Percentiles rank a stretch among this genome's conserved stretches.
Conservation (phyloP, 2,888 invertebrate genomes). For the Acronicta aceris region DNA sequence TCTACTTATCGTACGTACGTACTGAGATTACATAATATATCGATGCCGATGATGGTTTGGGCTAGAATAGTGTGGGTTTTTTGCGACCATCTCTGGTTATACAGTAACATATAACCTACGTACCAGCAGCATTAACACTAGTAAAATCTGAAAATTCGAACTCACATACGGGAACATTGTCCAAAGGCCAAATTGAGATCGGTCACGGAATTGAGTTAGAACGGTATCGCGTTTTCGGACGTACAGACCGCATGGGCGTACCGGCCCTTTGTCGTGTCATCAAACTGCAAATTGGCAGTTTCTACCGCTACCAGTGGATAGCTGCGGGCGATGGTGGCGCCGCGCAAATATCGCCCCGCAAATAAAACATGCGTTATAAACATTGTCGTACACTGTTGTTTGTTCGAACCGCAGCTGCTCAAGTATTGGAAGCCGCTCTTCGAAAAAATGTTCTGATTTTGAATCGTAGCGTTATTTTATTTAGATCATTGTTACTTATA, state of each 20-base stretch:
- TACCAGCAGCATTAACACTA: background rate
- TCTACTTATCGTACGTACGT: too few relatives aligned
- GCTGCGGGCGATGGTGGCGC: slow-evolving; percentile 50
- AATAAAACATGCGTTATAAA: slow-evolving; percentile 43
- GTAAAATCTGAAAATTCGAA: slow-evolving; percentile 28
- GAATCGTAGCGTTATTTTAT: background rate
- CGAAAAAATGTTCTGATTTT: background rate
- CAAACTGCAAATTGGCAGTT: slow-evolving; percentile 84
- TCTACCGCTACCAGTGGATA: slow-evolving; percentile 53
- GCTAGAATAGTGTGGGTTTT: too few relatives aligned
- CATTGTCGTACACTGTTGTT: slow-evolving; percentile 23
- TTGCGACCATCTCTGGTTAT: too few relatives aligned
- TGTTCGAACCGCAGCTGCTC: background rate
- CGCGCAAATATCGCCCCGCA: slow-evolving; percentile 35
- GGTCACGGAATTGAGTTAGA: slow-evolving; percentile 73
- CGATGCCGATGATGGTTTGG: too few relatives aligned
- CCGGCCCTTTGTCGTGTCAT: slow-evolving; percentile 81
- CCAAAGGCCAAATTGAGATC: slow-evolving; percentile 67
- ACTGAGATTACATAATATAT: too few relatives aligned
- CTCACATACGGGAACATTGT: slow-evolving; percentile 42
- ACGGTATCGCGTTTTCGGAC: slow-evolving; percentile 56
- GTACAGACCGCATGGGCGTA: slow-evolving; percentile 54
- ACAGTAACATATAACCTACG: too few relatives aligned
- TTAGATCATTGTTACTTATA: background rate
- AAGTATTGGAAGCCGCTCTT: background rate